These are phyloP conservation scores for Rhinoderma darwinii DNA, from an alignment of 2,113 vertebrate genomes.

Conservation along the genomic window DNA sequence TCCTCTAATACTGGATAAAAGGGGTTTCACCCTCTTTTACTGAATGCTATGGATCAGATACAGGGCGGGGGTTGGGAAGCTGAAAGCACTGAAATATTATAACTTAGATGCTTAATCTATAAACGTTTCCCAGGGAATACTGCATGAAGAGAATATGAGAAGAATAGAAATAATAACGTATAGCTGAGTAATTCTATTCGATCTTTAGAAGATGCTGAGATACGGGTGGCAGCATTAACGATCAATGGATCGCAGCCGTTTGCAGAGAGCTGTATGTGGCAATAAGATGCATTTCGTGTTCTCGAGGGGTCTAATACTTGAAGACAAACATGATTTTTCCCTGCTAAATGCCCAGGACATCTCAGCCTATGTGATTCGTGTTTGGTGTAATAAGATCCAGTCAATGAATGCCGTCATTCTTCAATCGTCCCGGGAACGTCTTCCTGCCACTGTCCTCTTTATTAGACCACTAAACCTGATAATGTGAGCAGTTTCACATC, in stretches of 20 bases:
- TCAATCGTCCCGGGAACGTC: slow-evolving; percentile 1
- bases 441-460: slow-evolving; percentile 20
- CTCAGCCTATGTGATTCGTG: slow-evolving; percentile 10
- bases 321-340: slow-evolving; percentile 25
- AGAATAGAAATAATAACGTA: neutral
- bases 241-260: neutral
- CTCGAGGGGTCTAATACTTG: neutral
- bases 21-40: neutral
- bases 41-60: neutral
- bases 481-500: slow-evolving; percentile 19
- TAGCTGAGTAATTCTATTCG: neutral
- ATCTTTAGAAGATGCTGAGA: neutral
- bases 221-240: neutral
- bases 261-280: slow-evolving; percentile 3
- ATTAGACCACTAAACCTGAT: slow-evolving; percentile 26
- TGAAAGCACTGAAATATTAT: neutral
- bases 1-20: neutral
- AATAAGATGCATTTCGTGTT: neutral
- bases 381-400: slow-evolving; percentile 27
- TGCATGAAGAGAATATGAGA: neutral
- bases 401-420: slow-evolving; percentile 25
- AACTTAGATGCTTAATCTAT: neutral
- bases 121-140: neutral
- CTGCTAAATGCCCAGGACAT: slow-evolving; percentile 17
- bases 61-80: neutral